Evolutionary conservation across 2,888 invertebrate species (phyloP).

Genomic region (Chloroclystis v-ata): DNA sequence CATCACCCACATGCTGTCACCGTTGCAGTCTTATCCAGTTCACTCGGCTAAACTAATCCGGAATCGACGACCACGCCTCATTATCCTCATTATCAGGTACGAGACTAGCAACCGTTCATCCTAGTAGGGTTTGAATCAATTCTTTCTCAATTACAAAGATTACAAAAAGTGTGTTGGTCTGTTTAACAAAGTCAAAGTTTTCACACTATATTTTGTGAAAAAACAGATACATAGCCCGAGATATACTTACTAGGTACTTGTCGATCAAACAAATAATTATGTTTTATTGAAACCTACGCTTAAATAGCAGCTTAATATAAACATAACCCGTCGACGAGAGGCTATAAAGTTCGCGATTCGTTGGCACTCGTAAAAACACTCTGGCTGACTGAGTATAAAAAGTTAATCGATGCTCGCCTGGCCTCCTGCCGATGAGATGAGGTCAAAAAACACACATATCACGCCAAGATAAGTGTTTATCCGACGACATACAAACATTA

Average conservation of each 20-base stretch:
- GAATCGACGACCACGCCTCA: constrained; percentile 23
- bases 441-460: constrained; percentile 38
- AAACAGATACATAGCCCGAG: too few species aligned
- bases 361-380: constrained; percentile 35
- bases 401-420: constrained; percentile 38
- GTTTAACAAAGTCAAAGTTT: too few species aligned
- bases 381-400: constrained; percentile 39
- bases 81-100: constrained; percentile 25
- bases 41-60: constrained; percentile 29
- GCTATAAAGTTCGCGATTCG: constrained; percentile 38
- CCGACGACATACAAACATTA: constrained; percentile 27
- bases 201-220: too few species aligned
- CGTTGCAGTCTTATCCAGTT: constrained; percentile 29
- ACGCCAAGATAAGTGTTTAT: constrained; percentile 25
- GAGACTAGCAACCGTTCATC: constrained; percentile 24
- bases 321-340: constrained; percentile 31
- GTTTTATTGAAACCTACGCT: too few species aligned
- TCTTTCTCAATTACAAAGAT: too few species aligned
- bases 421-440: constrained; percentile 26
- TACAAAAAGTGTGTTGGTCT: too few species aligned
- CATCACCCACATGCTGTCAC: constrained; percentile 28
- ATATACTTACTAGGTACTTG: too few species aligned
- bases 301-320: constrained; percentile 31
- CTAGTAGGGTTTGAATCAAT: too few species aligned
- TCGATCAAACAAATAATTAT: too few species aligned